Conservation (phyloP, 2,797 vertebrate genomes). For the Melanitta fusca region DNA sequence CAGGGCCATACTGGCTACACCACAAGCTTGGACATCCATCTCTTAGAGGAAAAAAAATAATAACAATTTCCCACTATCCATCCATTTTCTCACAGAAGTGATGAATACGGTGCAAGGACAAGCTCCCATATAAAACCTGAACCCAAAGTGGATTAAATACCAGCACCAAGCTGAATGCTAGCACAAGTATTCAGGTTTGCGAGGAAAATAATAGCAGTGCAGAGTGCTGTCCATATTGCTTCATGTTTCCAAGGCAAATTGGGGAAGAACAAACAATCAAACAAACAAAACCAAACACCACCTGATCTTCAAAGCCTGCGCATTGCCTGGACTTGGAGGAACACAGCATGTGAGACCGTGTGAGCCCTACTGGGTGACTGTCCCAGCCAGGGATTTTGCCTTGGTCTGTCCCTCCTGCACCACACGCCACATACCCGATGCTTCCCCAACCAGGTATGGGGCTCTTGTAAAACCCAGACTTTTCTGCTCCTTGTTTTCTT, state of each 20-base stretch:
- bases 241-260: not conserved
- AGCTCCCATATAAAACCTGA: fast-evolving
- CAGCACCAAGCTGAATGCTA: fast-evolving
- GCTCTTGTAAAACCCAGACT: not conserved
- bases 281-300: no score
- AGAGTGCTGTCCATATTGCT: not conserved
- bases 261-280: no score
- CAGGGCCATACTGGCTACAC: not conserved
- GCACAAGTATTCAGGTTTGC: not conserved
- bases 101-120: not conserved
- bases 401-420: not conserved
- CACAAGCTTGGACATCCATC: not conserved
- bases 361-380: not conserved
- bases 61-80: not conserved
- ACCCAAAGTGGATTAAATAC: not conserved
- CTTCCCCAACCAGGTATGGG: not conserved
- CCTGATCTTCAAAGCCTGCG: not conserved
- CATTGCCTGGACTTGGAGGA: not conserved
- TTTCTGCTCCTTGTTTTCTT: not conserved
- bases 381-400: not conserved
- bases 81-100: not conserved
- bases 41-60: not conserved
- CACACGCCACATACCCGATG: not conserved
- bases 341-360: fast-evolving
- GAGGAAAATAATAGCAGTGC: fast-evolving